Percentiles rank a stretch among this genome's conserved stretches.
Evolutionary conservation across 1,140 invertebrate genomes (phyloP).

Genomic region (Cotesia vestalis): DNA sequence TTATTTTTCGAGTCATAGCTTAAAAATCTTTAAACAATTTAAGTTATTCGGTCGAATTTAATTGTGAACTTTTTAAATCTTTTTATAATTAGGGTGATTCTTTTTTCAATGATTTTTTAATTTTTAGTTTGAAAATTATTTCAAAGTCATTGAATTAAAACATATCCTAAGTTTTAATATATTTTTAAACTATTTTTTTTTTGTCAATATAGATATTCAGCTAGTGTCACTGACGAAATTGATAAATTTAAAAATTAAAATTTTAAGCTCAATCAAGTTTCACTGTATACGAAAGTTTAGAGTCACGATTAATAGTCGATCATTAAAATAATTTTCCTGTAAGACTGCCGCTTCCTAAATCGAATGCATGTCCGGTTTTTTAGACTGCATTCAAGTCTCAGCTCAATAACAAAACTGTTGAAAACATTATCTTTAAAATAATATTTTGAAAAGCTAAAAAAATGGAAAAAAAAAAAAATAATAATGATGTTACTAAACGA

Average conservation of each 20-base stretch:
- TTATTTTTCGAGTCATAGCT: neutral
- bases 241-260: neutral
- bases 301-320: neutral
- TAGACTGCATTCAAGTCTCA: constrained; percentile 9
- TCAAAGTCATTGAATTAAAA: too few species aligned
- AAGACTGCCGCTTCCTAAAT: constrained; percentile 20
- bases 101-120: too few species aligned
- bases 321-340: constrained; percentile 9
- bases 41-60: neutral
- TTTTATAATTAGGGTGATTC: neutral
- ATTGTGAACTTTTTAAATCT: neutral
- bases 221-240: too few species aligned
- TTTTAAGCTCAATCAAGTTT: constrained; percentile 18
- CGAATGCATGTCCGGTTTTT: neutral
- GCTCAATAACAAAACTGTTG: constrained; percentile 14
- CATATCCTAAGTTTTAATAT: neutral
- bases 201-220: neutral
- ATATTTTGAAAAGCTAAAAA: constrained; percentile 7
- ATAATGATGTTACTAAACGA: neutral
- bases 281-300: constrained; percentile 16
- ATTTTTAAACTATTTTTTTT: neutral
- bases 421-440: neutral
- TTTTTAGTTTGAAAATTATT: too few species aligned
- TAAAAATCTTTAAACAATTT: neutral
- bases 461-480: neutral